Evolutionary conservation across 2,113 vertebrate species (phyloP).

Genomic region (human (Homo sapiens)): GRCh38 chr1:207854501-207855000

Average conservation of each 20-base stretch:
- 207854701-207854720: too few relatives aligned
- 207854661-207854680: too few relatives aligned
- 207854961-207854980: background rate
- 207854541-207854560: too few relatives aligned
- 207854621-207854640: too few relatives aligned
- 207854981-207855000: background rate
- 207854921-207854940: background rate
- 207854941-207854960: background rate
- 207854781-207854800: background rate
- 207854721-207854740: too few relatives aligned
- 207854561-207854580: too few relatives aligned
- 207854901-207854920: background rate
- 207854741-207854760: background rate
- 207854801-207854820: background rate
- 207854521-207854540: too few relatives aligned
- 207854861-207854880: background rate
- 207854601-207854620: too few relatives aligned
- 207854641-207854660: too few relatives aligned
- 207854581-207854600: too few relatives aligned
- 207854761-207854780: background rate
- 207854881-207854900: background rate
- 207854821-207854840: background rate
- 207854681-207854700: too few relatives aligned
- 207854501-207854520: too few relatives aligned
- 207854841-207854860: background rate